Conservation (phyloP, 1,140 invertebrate species). For the Parapsyche elsis region DNA sequence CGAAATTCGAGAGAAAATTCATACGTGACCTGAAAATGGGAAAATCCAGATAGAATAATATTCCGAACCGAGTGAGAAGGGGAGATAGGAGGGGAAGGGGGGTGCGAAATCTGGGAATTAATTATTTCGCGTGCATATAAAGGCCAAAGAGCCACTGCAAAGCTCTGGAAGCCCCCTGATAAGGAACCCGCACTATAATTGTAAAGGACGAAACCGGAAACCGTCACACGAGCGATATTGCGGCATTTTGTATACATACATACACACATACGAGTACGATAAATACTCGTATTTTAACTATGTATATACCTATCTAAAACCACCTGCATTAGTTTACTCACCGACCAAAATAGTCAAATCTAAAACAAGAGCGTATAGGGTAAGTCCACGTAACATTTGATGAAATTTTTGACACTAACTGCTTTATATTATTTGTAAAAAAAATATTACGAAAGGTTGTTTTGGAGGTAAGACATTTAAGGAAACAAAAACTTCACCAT, state of each 20-base stretch:
- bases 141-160: neutral
- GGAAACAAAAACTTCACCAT: too few relatives aligned
- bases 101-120: neutral
- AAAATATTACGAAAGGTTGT: too few relatives aligned
- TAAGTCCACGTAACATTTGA: too few relatives aligned
- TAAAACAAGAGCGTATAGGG: neutral
- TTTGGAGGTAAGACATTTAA: too few relatives aligned
- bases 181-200: neutral
- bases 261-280: neutral
- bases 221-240: neutral
- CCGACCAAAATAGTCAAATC: neutral
- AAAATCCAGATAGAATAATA: neutral
- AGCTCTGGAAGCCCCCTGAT: neutral
- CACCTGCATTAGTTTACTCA: neutral
- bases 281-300: too few relatives aligned
- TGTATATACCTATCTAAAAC: neutral
- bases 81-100: neutral
- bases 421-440: too few relatives aligned
- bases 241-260: neutral
- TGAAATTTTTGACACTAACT: too few relatives aligned
- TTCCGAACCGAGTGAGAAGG: neutral
- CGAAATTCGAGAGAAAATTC: conserved; percentile 35
- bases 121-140: too few relatives aligned
- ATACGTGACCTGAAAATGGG: conserved; percentile 34
- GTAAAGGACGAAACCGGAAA: neutral